These are phyloP conservation scores for Bufo bufo DNA, from an alignment of 2,113 vertebrate species.

Conservation along the genomic window DNA sequence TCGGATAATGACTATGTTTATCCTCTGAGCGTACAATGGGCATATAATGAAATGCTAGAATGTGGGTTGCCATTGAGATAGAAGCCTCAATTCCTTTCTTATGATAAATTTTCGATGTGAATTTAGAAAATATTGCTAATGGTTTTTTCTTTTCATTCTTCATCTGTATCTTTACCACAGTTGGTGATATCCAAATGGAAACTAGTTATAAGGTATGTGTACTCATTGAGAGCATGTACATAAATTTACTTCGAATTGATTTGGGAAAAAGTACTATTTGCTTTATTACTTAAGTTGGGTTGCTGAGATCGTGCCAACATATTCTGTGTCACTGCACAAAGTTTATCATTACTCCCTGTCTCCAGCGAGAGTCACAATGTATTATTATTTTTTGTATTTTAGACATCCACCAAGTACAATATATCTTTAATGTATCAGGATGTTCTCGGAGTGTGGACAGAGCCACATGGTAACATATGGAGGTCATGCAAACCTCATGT, in stretches of 20 bases:
- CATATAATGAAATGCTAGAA: neutral
- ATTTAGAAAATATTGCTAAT: neutral
- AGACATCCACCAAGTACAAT: no score
- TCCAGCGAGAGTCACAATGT: no score
- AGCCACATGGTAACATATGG: no score
- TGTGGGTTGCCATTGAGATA: neutral
- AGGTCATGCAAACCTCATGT: no score
- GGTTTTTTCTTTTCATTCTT: neutral
- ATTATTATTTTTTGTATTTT: no score
- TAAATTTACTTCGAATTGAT: neutral
- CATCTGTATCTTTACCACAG: neutral
- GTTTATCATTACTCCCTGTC: no score
- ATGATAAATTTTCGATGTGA: neutral
- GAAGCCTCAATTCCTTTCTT: neutral
- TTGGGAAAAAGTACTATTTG: neutral
- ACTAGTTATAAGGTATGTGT: neutral
- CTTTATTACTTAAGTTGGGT: no score
- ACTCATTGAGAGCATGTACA: no score
- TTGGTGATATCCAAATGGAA: neutral
- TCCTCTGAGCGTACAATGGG: neutral
- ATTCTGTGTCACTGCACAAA: neutral
- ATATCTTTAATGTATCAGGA: no score
- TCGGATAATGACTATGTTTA: slow-evolving; percentile 24
- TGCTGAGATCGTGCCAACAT: neutral
- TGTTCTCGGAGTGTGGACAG: no score